Base-by-base conservation (phyloP, 2,888 invertebrate genomes). In the Oeneis ivallda region DNA sequence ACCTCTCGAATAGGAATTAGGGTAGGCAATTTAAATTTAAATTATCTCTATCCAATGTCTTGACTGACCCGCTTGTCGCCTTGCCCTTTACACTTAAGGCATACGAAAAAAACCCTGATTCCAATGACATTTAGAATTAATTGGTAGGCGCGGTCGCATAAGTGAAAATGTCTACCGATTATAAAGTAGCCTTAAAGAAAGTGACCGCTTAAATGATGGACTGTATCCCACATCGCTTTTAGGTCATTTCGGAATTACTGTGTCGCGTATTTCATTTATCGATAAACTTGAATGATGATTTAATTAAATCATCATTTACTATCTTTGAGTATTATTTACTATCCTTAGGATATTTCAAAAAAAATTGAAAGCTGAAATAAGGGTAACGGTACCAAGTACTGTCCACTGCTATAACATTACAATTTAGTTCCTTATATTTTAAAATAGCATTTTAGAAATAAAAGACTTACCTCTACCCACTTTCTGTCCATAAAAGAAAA, bases 61-160 rank as follows among this genome's bases (percentile, higher is more conserved):
- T 15, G 58, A 45, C 45, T 58, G 41, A 43, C 50, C 49, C 41
- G 52, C 61, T 52, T 62, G 57, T 64, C 74, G 74, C 65, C 60
- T 53, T 56, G 45, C 45, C 59, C 66, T 71, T 68, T 64, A 61
- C 68, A 75, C 76, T 76, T 77, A 70, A 66, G 68, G 66, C 73
- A 72, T 71, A 72, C 71, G 68, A 71, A 72, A 75, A 67, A 54
- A 68, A 71, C 64, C 72, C 83, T 82, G 82, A 82, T 80, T 81
- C 80, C 75, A 84, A 82, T 86, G 85, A 88, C 89, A 89, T 89
- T 89, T 89, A 85, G 86, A 86, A 86, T 84, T 85, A 87, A 87
- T 87, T 84, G 81, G 76, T 77, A 79, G 86, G 85, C 82, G 82
- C 81, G 82, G 80, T 74, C 72, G 72, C 71, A 75, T 77, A 78